These are phyloP conservation scores for Pollenia amentaria DNA, from an alignment of 2,888 invertebrate genomes.

Conservation along the genomic window DNA sequence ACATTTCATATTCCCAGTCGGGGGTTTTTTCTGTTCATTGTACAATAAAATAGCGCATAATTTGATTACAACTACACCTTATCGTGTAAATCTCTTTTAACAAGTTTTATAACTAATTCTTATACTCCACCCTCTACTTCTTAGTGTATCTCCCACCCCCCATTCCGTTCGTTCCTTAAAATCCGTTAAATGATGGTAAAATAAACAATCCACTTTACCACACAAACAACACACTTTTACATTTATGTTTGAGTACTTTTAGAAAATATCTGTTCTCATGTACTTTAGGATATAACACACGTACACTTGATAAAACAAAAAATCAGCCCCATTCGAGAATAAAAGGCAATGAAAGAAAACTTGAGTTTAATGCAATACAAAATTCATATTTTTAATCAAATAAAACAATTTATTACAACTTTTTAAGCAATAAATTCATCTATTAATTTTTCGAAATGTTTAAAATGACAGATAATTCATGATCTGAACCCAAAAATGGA, in stretches of 20 bases:
- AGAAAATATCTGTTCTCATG: constrained; percentile 18
- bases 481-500: too few relatives aligned
- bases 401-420: too few relatives aligned
- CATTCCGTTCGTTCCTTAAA: neutral
- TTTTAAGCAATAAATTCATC: too few relatives aligned
- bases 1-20: neutral
- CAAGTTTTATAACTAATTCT: constrained; percentile 72
- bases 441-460: too few relatives aligned
- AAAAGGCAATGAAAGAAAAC: neutral
- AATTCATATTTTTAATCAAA: too few relatives aligned
- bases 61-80: constrained; percentile 70
- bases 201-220: constrained; percentile 47
- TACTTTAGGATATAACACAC: neutral
- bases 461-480: too few relatives aligned
- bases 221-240: constrained; percentile 27
- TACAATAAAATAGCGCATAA: constrained; percentile 69
- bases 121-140: constrained; percentile 26
- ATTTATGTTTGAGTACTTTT: constrained; percentile 29
- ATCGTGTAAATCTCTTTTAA: constrained; percentile 73
- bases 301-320: neutral
- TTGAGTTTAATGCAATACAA: too few relatives aligned
- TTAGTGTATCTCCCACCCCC: neutral
- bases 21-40: constrained; percentile 27
- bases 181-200: constrained; percentile 47
- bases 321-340: constrained; percentile 40